These are phyloP conservation scores for Eira barbara DNA, from an alignment of 2,113 vertebrate genomes.

Conservation along the genomic window DNA sequence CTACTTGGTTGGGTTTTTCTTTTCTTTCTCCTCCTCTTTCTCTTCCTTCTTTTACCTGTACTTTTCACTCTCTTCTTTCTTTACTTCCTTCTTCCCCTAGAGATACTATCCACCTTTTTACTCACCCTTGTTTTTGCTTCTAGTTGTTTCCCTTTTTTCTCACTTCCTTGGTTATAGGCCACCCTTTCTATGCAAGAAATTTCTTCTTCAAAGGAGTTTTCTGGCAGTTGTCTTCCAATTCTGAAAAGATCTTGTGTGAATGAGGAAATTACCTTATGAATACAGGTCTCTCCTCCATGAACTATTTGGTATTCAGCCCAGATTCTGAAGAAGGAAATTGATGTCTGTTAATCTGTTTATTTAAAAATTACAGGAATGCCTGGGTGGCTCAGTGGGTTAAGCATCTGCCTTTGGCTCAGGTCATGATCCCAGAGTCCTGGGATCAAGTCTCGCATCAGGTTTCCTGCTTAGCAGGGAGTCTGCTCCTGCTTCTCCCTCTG, in stretches of 20 bases:
- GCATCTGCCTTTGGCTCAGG: neutral
- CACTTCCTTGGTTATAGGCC: neutral
- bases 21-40: neutral
- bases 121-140: neutral
- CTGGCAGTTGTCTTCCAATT: neutral
- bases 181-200: neutral
- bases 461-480: neutral
- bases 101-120: neutral
- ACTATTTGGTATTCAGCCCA: neutral
- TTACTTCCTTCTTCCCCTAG: neutral
- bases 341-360: neutral
- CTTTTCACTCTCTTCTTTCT: neutral
- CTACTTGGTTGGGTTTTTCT: neutral
- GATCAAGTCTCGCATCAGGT: neutral
- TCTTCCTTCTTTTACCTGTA: neutral
- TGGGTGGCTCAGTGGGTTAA: neutral
- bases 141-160: neutral
- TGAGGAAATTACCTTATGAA: neutral
- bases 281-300: neutral
- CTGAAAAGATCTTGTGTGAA: neutral
- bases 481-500: neutral
- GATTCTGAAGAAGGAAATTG: constrained; percentile 7
- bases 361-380: neutral
- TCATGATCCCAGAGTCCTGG: neutral
- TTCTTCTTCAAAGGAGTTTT: neutral